Conservation (phyloP, 2,797 vertebrate genomes). For the Myioborus melanocephalus region DNA sequence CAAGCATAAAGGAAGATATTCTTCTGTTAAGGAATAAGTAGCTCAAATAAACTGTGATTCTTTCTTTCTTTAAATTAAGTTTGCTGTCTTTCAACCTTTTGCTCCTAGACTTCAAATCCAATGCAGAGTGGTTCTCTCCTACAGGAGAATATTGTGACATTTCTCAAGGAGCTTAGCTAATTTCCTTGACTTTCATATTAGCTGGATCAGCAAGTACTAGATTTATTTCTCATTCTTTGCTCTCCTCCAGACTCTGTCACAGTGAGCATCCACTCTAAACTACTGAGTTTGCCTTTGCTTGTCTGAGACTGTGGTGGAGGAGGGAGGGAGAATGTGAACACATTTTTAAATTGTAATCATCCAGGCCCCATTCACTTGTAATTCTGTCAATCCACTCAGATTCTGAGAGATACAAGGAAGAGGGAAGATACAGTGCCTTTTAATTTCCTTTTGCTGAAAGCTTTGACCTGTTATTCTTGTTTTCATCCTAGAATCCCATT, state of each 20-base stretch:
- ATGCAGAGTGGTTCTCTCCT: not conserved
- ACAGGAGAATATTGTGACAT: constrained; percentile 16
- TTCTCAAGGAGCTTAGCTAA: constrained; percentile 43
- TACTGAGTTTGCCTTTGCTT: not conserved
- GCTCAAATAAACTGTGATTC: not conserved
- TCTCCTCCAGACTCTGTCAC: not conserved
- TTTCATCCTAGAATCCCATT: not conserved
- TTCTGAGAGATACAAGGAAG: not conserved
- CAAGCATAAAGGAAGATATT: not conserved
- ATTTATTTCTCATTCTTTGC: constrained; percentile 8
- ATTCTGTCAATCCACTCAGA: not conserved
- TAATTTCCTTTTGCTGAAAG: not conserved
- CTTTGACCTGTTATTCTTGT: not conserved
- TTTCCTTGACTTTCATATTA: constrained; percentile 49
- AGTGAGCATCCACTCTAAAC: not conserved
- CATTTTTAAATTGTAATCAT: not conserved
- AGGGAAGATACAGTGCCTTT: not conserved
- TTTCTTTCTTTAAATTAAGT: not conserved
- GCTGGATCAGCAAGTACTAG: constrained; percentile 37
- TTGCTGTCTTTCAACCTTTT: not conserved
- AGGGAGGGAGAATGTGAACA: not conserved
- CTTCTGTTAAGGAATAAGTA: not conserved
- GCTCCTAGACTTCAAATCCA: not conserved
- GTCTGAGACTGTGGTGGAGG: fast-evolving
- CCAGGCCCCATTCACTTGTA: not conserved